A percentile compares a stretch with the other conserved stretches of the same genome.
These are phyloP conservation scores for Bucorvus abyssinicus DNA, from an alignment of 2,797 vertebrate genomes.

Conservation along the genomic window DNA sequence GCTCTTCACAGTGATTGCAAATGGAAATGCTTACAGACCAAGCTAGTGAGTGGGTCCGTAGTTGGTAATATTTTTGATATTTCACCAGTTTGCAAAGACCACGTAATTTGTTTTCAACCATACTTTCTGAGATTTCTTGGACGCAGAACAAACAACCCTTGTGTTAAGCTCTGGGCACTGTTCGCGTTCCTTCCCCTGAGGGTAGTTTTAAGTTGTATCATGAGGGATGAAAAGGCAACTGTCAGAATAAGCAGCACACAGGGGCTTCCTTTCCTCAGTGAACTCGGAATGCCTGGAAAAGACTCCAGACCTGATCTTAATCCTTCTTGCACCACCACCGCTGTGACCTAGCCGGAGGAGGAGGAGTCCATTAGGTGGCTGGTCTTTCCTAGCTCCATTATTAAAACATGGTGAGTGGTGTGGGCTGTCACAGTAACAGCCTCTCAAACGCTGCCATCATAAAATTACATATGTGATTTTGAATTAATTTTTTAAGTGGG, in stretches of 20 bases:
- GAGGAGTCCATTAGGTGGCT: neutral
- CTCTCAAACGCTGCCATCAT: neutral
- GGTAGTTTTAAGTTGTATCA: neutral
- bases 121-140: neutral
- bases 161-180: neutral
- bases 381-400: neutral
- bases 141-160: constrained; percentile 23
- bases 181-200: neutral
- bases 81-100: constrained; percentile 1
- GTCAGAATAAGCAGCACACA: neutral
- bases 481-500: neutral
- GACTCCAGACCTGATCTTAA: neutral
- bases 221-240: neutral
- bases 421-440: neutral
- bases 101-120: constrained; percentile 3
- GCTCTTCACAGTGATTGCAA: neutral
- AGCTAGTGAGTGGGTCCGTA: neutral
- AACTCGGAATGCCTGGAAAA: neutral
- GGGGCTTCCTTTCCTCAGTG: neutral
- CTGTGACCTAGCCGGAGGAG: neutral
- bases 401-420: neutral
- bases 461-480: neutral
- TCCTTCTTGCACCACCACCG: neutral
- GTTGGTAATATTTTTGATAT: neutral
- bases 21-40: neutral